Percentiles rank a stretch among this genome's conserved stretches.
Conservation (phyloP, 2,113 vertebrate species). For the Oreochromis aureus region DNA sequence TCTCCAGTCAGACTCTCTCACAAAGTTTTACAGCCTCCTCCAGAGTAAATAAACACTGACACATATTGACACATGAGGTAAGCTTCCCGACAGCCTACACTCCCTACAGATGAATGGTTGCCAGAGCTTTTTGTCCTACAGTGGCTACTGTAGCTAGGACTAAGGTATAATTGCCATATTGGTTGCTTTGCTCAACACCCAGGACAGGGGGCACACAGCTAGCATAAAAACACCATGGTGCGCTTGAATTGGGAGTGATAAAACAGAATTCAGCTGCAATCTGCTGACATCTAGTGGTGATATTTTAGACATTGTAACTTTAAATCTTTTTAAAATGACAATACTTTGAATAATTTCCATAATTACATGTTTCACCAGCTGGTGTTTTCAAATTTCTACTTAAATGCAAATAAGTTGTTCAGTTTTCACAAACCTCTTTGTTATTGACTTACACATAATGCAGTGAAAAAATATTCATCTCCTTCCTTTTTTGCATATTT, state of each 20-base stretch:
- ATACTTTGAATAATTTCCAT: background rate
- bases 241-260: background rate
- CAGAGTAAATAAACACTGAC: background rate
- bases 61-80: background rate
- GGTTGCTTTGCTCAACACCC: background rate
- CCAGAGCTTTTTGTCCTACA: background rate
- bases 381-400: background rate
- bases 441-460: background rate
- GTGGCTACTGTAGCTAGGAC: background rate
- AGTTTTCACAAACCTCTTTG: background rate
- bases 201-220: background rate
- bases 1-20: background rate
- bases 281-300: background rate
- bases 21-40: background rate
- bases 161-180: background rate
- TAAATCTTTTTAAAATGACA: background rate
- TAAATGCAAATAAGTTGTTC: background rate
- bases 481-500: rapidly evolving
- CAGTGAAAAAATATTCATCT: background rate
- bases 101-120: background rate
- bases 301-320: background rate
- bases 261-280: background rate
- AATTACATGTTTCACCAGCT: background rate
- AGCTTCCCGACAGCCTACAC: background rate
- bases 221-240: background rate